A percentile compares a stretch with the other conserved stretches of the same genome.
Evolutionary conservation across 1,140 invertebrate genomes (phyloP).

Genomic region (Mya arenaria): DNA sequence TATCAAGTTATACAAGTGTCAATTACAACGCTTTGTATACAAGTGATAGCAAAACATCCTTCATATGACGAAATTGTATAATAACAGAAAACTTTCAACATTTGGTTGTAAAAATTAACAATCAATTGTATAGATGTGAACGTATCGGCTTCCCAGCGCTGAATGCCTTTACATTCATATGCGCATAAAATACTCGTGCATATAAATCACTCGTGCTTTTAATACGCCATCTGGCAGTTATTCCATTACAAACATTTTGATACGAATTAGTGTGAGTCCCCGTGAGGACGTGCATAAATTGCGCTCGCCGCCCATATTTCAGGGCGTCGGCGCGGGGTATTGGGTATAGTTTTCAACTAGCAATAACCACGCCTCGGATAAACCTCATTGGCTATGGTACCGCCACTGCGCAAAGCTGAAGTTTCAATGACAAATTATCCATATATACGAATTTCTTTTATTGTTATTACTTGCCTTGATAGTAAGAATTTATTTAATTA

Average conservation of each 20-base stretch:
- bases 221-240: no score
- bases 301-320: slow-evolving; percentile 40
- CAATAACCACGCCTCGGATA: slow-evolving; percentile 83
- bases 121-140: not conserved
- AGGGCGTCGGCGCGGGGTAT: slow-evolving; percentile 95
- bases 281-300: not conserved
- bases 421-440: not conserved
- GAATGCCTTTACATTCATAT: not conserved
- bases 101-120: not conserved
- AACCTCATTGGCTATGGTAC: slow-evolving; percentile 83
- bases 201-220: no score
- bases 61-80: no score
- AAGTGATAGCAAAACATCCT: no score
- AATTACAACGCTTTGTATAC: no score
- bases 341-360: slow-evolving; percentile 87
- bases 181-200: not conserved
- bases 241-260: no score
- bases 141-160: not conserved
- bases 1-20: no score
- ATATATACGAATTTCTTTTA: not conserved
- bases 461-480: not conserved
- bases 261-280: not conserved
- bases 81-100: no score
- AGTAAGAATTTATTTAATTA: not conserved
- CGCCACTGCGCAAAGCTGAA: slow-evolving; percentile 82